Conservation (phyloP, 1,140 invertebrate species). For the Brachystomella parvula region DNA sequence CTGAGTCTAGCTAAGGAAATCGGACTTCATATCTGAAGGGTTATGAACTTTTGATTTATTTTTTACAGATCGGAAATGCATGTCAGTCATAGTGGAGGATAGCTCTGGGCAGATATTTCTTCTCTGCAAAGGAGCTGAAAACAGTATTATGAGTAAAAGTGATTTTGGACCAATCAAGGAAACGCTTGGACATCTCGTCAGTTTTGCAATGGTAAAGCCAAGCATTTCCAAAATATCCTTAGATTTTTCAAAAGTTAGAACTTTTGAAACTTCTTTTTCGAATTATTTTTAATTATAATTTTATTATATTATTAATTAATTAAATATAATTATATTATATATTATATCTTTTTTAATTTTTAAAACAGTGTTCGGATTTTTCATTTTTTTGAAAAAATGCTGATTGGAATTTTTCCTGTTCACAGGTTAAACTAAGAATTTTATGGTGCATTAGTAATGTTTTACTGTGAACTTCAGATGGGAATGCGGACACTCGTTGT, state of each 20-base stretch:
- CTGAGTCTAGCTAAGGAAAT: no score
- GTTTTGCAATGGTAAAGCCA: slow-evolving; percentile 52
- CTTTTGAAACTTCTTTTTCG: not conserved
- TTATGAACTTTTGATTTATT: no score
- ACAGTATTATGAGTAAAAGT: slow-evolving; percentile 57
- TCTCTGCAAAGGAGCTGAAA: slow-evolving; percentile 74
- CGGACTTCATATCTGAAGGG: no score
- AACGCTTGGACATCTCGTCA: slow-evolving; percentile 46
- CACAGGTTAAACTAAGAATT: no score
- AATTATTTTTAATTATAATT: not conserved
- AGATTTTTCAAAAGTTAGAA: not conserved
- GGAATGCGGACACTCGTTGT: slow-evolving; percentile 55
- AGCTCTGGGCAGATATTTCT: slow-evolving; percentile 52
- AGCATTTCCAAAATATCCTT: slow-evolving; percentile 6
- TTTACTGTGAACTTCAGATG: slow-evolving; percentile 49
- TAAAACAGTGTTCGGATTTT: no score
- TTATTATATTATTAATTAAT: not conserved
- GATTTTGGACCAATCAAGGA: slow-evolving; percentile 43
- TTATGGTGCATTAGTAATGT: no score
- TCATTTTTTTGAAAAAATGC: no score
- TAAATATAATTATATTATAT: no score
- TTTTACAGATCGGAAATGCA: slow-evolving; percentile 51
- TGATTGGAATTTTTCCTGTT: no score
- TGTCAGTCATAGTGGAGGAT: slow-evolving; percentile 56
- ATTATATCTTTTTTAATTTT: no score